A percentile compares a stretch with the other conserved stretches of the same genome.
These are phyloP conservation scores for Drosophila setifemur DNA, from an alignment of 1,140 invertebrate species.

Conservation along the genomic window DNA sequence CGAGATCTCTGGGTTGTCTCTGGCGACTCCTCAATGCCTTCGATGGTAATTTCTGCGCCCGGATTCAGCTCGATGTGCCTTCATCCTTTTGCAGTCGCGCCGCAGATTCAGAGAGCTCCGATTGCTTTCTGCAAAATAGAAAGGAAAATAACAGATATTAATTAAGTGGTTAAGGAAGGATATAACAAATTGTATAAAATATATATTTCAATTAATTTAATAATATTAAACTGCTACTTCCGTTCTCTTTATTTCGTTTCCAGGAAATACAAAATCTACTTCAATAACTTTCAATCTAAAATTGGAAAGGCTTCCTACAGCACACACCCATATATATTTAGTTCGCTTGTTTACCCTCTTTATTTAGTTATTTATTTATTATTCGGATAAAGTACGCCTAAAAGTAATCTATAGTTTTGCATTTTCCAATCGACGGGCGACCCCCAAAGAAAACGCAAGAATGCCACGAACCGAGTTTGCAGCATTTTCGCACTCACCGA, in stretches of 20 bases:
- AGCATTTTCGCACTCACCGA: background rate
- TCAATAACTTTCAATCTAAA: too few relatives aligned
- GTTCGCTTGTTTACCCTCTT: too few relatives aligned
- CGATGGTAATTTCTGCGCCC: constrained; percentile 56
- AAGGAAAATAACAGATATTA: background rate
- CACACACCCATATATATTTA: too few relatives aligned
- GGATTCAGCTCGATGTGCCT: constrained; percentile 64
- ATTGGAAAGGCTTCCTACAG: too few relatives aligned
- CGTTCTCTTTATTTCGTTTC: too few relatives aligned
- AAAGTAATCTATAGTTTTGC: background rate
- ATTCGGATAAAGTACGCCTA: background rate
- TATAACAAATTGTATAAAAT: background rate
- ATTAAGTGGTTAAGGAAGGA: too few relatives aligned
- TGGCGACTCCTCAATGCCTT: constrained; percentile 45
- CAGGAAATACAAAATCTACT: too few relatives aligned
- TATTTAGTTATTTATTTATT: background rate
- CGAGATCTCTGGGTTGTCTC: constrained; percentile 9
- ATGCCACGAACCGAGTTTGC: constrained; percentile 4
- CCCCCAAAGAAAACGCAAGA: constrained; percentile 10
- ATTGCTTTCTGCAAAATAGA: constrained; percentile 56
- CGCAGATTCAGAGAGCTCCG: constrained; percentile 14
- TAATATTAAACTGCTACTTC: too few relatives aligned
- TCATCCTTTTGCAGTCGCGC: constrained; percentile 65
- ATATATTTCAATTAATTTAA: too few relatives aligned
- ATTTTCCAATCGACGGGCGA: too few relatives aligned